These are phyloP conservation scores for Ochlodes sylvanus DNA, from an alignment of 2,888 invertebrate species.

Conservation along the genomic window DNA sequence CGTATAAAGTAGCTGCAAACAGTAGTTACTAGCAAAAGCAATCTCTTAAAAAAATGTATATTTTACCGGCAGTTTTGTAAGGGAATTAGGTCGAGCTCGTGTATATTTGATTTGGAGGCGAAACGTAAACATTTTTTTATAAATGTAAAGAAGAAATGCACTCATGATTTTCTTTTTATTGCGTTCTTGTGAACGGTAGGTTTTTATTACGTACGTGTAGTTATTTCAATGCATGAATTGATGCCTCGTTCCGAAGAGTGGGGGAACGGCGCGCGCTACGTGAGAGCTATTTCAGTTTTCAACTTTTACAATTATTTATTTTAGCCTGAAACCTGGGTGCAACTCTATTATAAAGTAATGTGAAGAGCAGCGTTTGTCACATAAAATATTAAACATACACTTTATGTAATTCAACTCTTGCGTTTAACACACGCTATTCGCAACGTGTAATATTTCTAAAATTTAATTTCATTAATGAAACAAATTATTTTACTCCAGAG, in stretches of 20 bases:
- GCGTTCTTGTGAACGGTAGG: slow-evolving; percentile 4
- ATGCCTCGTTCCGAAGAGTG: slow-evolving; percentile 22
- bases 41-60: slow-evolving; percentile 26
- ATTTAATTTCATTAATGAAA: too few species aligned
- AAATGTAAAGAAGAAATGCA: slow-evolving; percentile 17
- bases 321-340: background rate
- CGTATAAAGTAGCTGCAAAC: slow-evolving; percentile 37
- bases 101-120: slow-evolving; percentile 21
- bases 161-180: slow-evolving; percentile 16
- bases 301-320: slow-evolving; percentile 24
- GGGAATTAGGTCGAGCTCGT: slow-evolving; percentile 19
- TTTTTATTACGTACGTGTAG: slow-evolving; percentile 5
- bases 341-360: background rate
- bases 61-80: slow-evolving; percentile 22
- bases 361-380: background rate
- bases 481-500: too few species aligned
- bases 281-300: slow-evolving; percentile 30
- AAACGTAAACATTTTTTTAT: slow-evolving; percentile 24
- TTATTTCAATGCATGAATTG: slow-evolving; percentile 25
- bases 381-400: background rate
- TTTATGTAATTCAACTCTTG: too few species aligned
- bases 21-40: slow-evolving; percentile 16
- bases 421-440: too few species aligned
- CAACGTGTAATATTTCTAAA: too few species aligned
- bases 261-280: slow-evolving; percentile 9